Evolutionary conservation across 2,113 vertebrate genomes (phyloP), one percentile per base, ranked within the genome.

Genomic region (Poecile atricapillus): DNA sequence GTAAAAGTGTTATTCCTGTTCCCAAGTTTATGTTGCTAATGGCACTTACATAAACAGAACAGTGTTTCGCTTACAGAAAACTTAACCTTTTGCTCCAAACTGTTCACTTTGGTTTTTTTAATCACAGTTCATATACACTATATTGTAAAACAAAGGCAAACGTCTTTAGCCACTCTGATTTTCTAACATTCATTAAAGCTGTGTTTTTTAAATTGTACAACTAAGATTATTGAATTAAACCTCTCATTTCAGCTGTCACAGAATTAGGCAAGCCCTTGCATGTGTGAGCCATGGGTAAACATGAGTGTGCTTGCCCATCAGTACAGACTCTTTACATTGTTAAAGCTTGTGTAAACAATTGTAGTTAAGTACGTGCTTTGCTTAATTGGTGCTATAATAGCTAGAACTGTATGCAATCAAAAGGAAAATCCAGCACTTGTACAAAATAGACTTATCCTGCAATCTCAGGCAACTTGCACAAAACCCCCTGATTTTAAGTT

Each of bases 81-180:
- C 90, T 91, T 94, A 95, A 95, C 90, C 90, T 95, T 94, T 92
- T 95, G 85, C 90, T 95, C 93, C 41, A 91, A 90, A 91, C 30
- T 63, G 68, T 88, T 89, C 77, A 64, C 77, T 94, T 68, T 68
- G 68, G 67, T 68, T 96, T 92, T 93, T 82, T 87, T 64, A 93
- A 94, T 83, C 4, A 0, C 85, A 88, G 80, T 56, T 93, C 64
- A 67, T 64, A 74, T 24, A 35, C 60, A 41, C 44, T 60, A 30
- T n/a, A 22, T 25, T 56, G 50, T 75, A 91, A 92, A 92, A 87
- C 56, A 95, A 86, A 92, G 67, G 76, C 56, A 68, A 81, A 84
- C 21, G 22, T 44, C 75, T 83, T 85, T 31, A 93, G 82, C 68
- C 20, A 10, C 49, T 87, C 63, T 46, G 82, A 68, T 64, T 93